phyloP scores from a whole-genome alignment of 2,888 invertebrate species.

The Chouioia cunea region DNA sequence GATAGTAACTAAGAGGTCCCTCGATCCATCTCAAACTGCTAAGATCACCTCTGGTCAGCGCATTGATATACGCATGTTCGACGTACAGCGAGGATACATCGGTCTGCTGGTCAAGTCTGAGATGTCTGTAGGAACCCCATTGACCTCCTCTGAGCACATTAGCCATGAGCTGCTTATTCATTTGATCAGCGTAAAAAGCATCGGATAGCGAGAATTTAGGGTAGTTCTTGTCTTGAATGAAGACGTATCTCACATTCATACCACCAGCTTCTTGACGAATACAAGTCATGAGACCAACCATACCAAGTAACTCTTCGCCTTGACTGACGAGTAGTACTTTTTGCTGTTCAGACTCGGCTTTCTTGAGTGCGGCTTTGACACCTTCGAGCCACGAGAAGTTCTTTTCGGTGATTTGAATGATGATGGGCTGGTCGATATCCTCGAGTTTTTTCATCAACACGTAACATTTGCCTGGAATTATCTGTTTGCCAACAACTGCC shows the following conservation, averaged over 20 bases:
- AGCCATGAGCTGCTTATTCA: conserved; percentile 83
- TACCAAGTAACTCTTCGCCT: conserved; percentile 73
- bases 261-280: conserved; percentile 90
- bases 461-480: conserved; percentile 75
- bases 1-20: conserved; percentile 80
- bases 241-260: conserved; percentile 78
- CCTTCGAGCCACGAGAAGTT: conserved; percentile 85
- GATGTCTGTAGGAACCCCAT: conserved; percentile 91
- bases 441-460: conserved; percentile 76
- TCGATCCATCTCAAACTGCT: conserved; percentile 94
- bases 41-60: conserved; percentile 92
- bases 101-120: conserved; percentile 74
- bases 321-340: conserved; percentile 79
- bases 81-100: conserved; percentile 72
- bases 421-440: conserved; percentile 66
- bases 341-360: conserved; percentile 73
- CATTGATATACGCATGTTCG: conserved; percentile 96
- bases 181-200: conserved; percentile 74
- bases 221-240: conserved; percentile 76
- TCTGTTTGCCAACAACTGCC: conserved; percentile 74
- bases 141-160: conserved; percentile 86
- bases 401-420: conserved; percentile 78
- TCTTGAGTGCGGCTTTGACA: conserved; percentile 81
- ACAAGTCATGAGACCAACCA: conserved; percentile 92
- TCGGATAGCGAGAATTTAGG: conserved; percentile 74